Base-by-base conservation (phyloP, 1,140 invertebrate species). In the Platyura marginata region DNA sequence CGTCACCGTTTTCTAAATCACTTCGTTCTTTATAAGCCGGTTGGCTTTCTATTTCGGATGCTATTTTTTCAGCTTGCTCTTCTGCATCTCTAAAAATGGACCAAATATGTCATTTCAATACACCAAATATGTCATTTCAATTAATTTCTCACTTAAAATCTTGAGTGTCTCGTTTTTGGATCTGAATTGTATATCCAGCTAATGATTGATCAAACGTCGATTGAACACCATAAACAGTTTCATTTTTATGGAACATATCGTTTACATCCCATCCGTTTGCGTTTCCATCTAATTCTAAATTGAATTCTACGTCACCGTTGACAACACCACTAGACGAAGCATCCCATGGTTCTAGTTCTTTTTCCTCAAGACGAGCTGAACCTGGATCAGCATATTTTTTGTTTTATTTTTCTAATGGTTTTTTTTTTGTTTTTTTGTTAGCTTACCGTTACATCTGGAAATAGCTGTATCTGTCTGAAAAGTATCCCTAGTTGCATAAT, bases 231-330 rank as follows among this genome's bases (percentile, higher is more conserved):
- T 91, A 93, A 42, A 81, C 64, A 64, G 84, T 76, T 62, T 90
- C 87, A 66, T 95, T 94, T 57, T 81, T 88, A 15, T 40, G 9
- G 64, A 95, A 95, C 91, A 95, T 95, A 47, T 95, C 90, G 59
- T 85, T 76, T 1, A 79, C 78, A 70, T 91, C 86, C 91, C 91
- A 95, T 44, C 91, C 91, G 70, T 93, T 93, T 66, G 71, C 67
- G 47, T 71, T 69, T 47, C 68, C 66, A 54, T 82, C 79, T 32
- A 82, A 64, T 49, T 77, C 75, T 47, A 74, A 65, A 5, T 64
- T 45, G 15, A 54, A 42, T 47, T 75, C 72, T 41, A 71, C 60
- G 44, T 79, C 79, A 32, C 74, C 50, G 54, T 71, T 67, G 21
- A 56, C 55, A 3, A 50, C 42, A 39, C 66, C 63, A 20, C 67